Percentiles rank a stretch among this genome's conserved stretches.
phyloP scores from a whole-genome alignment of 2,888 invertebrate genomes.

The Tachina lurida region DNA sequence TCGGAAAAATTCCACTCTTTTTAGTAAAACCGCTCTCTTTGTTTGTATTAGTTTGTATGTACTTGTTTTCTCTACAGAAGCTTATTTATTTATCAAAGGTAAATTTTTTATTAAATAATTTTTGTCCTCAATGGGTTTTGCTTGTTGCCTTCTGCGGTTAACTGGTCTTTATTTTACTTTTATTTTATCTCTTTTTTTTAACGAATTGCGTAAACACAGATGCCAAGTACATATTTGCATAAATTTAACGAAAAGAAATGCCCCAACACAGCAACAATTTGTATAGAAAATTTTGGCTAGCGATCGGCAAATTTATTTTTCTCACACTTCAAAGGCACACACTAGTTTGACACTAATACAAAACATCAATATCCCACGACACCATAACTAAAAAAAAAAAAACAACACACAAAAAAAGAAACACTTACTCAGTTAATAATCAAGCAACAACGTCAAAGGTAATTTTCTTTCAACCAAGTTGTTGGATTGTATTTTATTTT shows the following conservation, averaged over 20 bases:
- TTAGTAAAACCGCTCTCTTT: background rate
- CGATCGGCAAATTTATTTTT: slow-evolving; percentile 38
- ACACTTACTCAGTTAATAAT: slow-evolving; percentile 51
- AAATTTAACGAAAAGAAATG: background rate
- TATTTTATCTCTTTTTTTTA: background rate
- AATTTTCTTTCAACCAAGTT: slow-evolving; percentile 52
- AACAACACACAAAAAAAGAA: background rate
- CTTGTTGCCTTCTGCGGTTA: background rate
- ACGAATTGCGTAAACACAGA: slow-evolving; percentile 38
- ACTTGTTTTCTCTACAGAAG: background rate
- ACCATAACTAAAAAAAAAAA: slow-evolving; percentile 14
- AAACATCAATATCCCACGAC: slow-evolving; percentile 23
- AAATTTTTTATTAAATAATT: background rate
- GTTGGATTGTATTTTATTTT: slow-evolving; percentile 49
- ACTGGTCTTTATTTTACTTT: background rate
- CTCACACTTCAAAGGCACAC: background rate
- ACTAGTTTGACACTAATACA: slow-evolving; percentile 40
- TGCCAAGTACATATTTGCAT: slow-evolving; percentile 34
- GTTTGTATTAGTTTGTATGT: background rate
- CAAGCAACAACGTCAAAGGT: slow-evolving; percentile 56
- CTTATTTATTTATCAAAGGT: background rate
- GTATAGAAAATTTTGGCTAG: slow-evolving; percentile 5
- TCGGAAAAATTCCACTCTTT: background rate
- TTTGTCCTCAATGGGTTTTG: background rate
- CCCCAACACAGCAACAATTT: slow-evolving; percentile 19